Percentiles rank a stretch among this genome's conserved stretches.
Conservation (phyloP, 37 sponge, comb jelly and placozoan genomes). For the Chondrilla cf. caribensis region DNA sequence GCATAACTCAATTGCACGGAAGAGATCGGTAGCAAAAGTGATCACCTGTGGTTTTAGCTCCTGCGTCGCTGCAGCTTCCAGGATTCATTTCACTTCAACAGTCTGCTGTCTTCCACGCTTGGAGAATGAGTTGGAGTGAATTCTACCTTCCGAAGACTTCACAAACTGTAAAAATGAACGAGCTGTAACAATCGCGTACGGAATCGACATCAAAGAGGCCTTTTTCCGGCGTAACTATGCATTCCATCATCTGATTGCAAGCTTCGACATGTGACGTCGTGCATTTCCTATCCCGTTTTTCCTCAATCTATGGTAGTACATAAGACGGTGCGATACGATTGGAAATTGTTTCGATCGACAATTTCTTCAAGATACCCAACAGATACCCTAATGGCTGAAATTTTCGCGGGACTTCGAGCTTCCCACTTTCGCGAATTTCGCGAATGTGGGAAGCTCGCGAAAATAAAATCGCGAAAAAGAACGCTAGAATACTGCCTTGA, state of each 20-base stretch:
- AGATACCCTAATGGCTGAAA: no score
- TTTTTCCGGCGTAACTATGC: not conserved
- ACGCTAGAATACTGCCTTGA: no score
- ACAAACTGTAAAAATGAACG: not conserved
- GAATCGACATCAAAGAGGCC: not conserved
- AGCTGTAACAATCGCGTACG: slow-evolving; percentile 1
- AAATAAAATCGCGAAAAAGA: no score
- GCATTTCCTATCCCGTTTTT: slow-evolving; percentile 6
- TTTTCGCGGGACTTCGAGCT: no score
- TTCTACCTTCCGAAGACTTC: not conserved
- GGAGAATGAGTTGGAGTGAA: slow-evolving; percentile 3
- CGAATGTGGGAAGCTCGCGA: no score
- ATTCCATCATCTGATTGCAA: not conserved
- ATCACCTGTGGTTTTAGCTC: not conserved
- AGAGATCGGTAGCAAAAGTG: not conserved
- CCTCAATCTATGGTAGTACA: no score
- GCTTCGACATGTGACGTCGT: not conserved
- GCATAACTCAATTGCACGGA: not conserved
- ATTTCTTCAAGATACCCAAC: no score
- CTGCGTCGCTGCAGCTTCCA: not conserved
- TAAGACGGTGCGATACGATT: no score
- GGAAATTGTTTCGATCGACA: no score
- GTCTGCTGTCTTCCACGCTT: not conserved
- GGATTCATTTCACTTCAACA: not conserved
- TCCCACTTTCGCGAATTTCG: no score